phyloP scores from a whole-genome alignment of 2,797 vertebrate genomes.

The Poecilia gillii region DNA sequence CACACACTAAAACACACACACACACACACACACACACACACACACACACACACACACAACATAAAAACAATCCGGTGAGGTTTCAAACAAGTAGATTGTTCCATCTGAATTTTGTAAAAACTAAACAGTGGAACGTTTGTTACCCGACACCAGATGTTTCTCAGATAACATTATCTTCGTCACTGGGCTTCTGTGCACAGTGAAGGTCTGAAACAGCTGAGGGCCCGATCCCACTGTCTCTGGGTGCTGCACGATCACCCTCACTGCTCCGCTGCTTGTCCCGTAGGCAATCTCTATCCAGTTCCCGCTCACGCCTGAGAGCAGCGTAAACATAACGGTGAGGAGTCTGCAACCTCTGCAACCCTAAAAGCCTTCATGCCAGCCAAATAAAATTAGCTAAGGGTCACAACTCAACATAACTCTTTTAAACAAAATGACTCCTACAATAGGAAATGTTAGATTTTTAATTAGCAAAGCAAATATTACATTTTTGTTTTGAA shows the following conservation, averaged over 20 bases:
- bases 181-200: slow-evolving; percentile 95
- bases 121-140: slow-evolving; percentile 12
- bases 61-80: not conserved
- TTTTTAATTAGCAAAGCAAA: no score
- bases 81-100: not conserved
- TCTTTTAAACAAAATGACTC: no score
- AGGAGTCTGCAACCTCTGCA: no score
- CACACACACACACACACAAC: slow-evolving; percentile 46
- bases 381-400: no score
- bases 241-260: slow-evolving; percentile 96
- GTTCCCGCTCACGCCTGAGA: slow-evolving; percentile 93
- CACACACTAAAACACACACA: slow-evolving; percentile 85
- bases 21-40: slow-evolving; percentile 83
- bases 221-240: slow-evolving; percentile 96
- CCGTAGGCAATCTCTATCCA: slow-evolving; percentile 99
- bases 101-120: not conserved
- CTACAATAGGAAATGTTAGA: no score
- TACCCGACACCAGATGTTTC: slow-evolving; percentile 96
- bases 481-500: no score
- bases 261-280: slow-evolving; percentile 94
- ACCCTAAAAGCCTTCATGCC: no score
- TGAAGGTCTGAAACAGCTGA: slow-evolving; percentile 98
- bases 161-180: slow-evolving; percentile 98
- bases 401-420: no score
- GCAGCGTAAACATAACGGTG: not conserved